A percentile compares a stretch with the other conserved stretches of the same genome.
Evolutionary conservation across 2,113 vertebrate species (phyloP).

Genomic region (Mystacornis crossleyi): DNA sequence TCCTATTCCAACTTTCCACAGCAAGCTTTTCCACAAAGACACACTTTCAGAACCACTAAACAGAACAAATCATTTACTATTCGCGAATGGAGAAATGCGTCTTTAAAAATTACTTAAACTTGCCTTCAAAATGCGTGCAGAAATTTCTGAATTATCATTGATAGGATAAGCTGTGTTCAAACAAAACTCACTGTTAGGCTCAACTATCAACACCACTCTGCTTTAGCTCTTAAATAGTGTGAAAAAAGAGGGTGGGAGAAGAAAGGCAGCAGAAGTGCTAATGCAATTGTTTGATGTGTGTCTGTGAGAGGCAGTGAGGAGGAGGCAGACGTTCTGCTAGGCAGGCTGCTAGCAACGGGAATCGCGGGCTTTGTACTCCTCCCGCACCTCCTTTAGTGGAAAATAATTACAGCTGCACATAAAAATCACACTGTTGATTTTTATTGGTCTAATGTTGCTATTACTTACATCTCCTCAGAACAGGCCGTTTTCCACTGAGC

Average conservation of each 20-base stretch:
- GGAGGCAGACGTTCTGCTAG: not conserved
- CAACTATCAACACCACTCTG: constrained; percentile 22
- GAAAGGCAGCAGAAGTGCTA: constrained; percentile 49
- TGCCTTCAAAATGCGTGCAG: not conserved
- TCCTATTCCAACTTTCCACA: not conserved
- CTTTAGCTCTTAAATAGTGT: constrained; percentile 21
- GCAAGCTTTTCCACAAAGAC: not conserved
- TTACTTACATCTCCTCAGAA: not conserved
- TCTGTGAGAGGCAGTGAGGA: not conserved
- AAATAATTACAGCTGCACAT: constrained; percentile 41
- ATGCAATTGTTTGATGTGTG: constrained; percentile 23
- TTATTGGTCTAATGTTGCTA: constrained; percentile 1
- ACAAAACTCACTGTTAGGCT: constrained; percentile 24
- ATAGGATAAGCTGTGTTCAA: constrained; percentile 22
- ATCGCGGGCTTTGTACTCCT: not conserved
- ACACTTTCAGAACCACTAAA: not conserved
- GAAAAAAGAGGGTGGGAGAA: constrained; percentile 12
- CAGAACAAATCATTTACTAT: not conserved
- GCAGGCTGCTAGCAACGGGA: not conserved
- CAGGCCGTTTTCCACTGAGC: not conserved
- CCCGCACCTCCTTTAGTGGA: not conserved
- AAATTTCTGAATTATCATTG: constrained; percentile 7
- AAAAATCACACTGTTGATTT: not conserved
- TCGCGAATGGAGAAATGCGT: not conserved
- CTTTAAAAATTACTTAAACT: not conserved